Base-by-base conservation (phyloP, 1,140 invertebrate species). In the Ceratitis capitata region DNA sequence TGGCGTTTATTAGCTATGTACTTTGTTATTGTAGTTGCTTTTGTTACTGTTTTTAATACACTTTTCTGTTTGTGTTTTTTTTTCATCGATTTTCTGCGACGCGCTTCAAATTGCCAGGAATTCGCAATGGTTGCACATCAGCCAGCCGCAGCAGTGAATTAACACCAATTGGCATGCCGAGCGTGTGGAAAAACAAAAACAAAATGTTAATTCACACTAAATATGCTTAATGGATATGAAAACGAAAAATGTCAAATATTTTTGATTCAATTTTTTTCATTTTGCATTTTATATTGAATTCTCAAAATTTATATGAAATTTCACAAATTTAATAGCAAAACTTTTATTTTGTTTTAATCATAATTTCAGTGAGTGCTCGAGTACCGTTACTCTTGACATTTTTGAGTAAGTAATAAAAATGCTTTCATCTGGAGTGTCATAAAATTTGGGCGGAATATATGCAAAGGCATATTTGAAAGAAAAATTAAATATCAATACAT, bases 91-190 rank as follows among this genome's bases (percentile, higher is more conserved):
- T 19, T 69, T 19, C 5, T 39, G 14, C 5, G 4, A n/a, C n/a
- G 32, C 61, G 32, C 61, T 35, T 69, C 61, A 35, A 29, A 69
- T 69, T 35, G 61, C 29, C 61, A 35, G 61, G 61, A 69, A 69
- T 69, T 69, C 29, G 61, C 61, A 35, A 39, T 19, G 29, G 61
- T 35, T 69, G 61, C 61, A 69, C 61, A 69, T 69, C 29, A 39
- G 61, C 16, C 32, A 29, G 61, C 58, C 29, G 45, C 51, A n/a
- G 61, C 61, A 39, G 26, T 16, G 61, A 69, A 69, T 69, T 69
- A 69, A 69, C 58, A 61, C 61, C 32, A 69, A 69, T 69, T 69
- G 32, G 61, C 61, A 69, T 39, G 39, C 61, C 61, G 19, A 39
- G 14, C 61, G 61, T 19, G 14, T 35, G 6, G 29, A 61, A 32